phyloP scores from a whole-genome alignment of 2,113 vertebrate genomes.

The Brienomyrus longianalis region DNA sequence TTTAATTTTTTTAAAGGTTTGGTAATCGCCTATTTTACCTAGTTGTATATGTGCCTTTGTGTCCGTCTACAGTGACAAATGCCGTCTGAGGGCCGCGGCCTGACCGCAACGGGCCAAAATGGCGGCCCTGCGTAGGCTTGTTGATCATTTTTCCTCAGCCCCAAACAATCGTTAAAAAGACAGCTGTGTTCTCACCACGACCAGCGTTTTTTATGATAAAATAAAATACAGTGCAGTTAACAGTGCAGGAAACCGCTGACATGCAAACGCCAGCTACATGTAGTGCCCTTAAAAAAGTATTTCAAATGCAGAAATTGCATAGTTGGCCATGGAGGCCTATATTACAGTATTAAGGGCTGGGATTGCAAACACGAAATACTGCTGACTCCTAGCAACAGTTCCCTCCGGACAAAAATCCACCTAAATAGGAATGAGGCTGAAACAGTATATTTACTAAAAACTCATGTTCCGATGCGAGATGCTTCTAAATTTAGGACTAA shows the following conservation, averaged over 20 bases:
- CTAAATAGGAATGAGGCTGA: neutral
- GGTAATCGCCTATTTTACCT: neutral
- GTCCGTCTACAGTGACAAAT: neutral
- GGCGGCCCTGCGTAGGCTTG: neutral
- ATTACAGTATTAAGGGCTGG: neutral
- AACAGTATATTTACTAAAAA: slow-evolving; percentile 4
- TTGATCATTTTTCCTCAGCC: neutral
- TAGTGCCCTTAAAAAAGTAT: neutral
- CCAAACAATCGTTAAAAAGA: neutral
- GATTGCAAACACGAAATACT: neutral
- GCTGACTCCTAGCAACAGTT: neutral
- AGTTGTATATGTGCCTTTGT: neutral
- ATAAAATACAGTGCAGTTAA: neutral
- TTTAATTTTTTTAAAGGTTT: neutral
- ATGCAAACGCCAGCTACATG: neutral
- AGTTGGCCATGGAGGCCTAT: neutral
- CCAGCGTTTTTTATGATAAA: neutral
- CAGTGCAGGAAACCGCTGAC: neutral
- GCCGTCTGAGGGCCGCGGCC: neutral
- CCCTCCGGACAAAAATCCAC: neutral
- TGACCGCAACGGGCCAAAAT: neutral
- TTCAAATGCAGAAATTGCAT: neutral
- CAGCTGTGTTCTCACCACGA: neutral
- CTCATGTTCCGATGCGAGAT: neutral
- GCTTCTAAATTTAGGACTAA: neutral